Base-by-base conservation (phyloP, 2,888 invertebrate species). In the Eristalinus aeneus region DNA sequence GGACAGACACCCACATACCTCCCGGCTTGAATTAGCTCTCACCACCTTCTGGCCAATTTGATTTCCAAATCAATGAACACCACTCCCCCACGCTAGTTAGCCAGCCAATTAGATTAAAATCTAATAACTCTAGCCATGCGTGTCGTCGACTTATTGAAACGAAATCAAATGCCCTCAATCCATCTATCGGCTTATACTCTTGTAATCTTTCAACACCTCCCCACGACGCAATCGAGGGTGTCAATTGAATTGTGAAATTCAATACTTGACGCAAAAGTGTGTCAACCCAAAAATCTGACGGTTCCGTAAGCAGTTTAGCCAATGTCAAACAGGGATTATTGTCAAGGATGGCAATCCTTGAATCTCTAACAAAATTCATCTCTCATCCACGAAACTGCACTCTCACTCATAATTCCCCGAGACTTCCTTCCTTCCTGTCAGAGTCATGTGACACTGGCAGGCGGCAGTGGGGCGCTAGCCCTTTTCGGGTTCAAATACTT, bases 201-300 rank as follows among this genome's bases (percentile, higher is more conserved):
- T 81, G 77, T 81, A 82, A 86, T 78, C 73, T 67, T 5, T 11
- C 16, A 61, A 46, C 20, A 20, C 34, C n/a, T 5, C 61, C 23
- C 61, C 67, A 12, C 67, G 64, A 36, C 60, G 54, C 23, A 54
- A 1, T 16, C 16, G 10, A 63, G 69, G 65, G 82, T 86, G 86
- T 82, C 81, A 86, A 86, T 86, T 82, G 86, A 86, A 82, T 71
- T 82, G 82, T 82, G 86, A 86, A 86, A 86, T 86, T 82, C 82
- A 86, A 86, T 77, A 78, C 46, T 46, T 46, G 46, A 46, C 86
- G 74, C 77, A 82, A 82, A 78, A 86, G 86, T 77, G 82, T 82
- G 82, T 68, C 86, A 71, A 34, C 69, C 74, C 61, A 71, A 74
- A 77, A 78, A 74, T 65, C 74, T 80, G 76, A 65, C 71, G 72